Percentiles rank a stretch among this genome's conserved stretches.
Conservation (phyloP, 1,140 invertebrate genomes). For the Melitaea cinxia region DNA sequence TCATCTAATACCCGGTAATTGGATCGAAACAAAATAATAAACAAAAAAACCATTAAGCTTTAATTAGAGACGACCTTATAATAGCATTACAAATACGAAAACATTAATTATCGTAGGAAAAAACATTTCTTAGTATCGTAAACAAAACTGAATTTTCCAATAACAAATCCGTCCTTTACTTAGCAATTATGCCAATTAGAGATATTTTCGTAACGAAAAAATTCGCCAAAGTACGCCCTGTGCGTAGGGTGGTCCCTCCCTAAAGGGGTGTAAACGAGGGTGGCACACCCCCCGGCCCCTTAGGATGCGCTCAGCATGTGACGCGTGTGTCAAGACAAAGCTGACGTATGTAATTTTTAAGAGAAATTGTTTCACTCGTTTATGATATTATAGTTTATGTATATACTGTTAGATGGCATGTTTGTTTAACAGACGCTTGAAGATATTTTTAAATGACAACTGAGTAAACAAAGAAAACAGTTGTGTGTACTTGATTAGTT, state of each 20-base stretch:
- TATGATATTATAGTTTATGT: no score
- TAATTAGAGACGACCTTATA: not conserved
- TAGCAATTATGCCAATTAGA: conserved; percentile 39
- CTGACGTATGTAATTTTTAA: not conserved
- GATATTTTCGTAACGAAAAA: conserved; percentile 39
- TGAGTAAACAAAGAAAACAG: no score
- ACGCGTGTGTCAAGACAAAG: conserved; percentile 23
- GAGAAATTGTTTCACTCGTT: no score
- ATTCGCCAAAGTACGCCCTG: conserved; percentile 22
- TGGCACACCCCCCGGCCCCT: conserved; percentile 16
- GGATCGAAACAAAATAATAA: no score
- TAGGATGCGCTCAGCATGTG: conserved; percentile 25
- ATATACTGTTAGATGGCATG: no score
- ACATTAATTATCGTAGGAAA: not conserved
- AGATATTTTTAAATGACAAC: no score
- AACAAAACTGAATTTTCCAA: not conserved
- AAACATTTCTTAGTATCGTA: not conserved
- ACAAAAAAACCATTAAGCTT: no score
- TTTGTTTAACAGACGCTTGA: no score
- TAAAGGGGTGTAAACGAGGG: conserved; percentile 27
- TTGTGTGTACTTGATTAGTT: no score
- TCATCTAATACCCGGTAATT: no score
- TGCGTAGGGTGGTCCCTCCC: conserved; percentile 31
- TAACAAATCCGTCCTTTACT: not conserved
- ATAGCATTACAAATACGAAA: not conserved